Evolutionary conservation across 2,113 vertebrate species (phyloP).

Genomic region (Synodontis membranacea): DNA sequence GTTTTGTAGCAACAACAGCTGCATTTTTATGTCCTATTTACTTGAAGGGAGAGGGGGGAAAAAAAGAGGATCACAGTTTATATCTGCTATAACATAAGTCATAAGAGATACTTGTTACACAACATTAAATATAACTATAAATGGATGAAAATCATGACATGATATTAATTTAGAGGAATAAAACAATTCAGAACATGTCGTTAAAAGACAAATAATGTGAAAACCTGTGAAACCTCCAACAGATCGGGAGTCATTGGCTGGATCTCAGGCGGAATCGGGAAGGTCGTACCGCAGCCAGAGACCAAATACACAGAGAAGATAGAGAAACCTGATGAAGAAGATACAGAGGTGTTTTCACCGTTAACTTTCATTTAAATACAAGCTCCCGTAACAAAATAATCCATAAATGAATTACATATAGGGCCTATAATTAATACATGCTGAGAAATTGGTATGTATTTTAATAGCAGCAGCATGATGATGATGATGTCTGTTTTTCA

Average conservation of each 20-base stretch:
- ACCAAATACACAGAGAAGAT: constrained; percentile 53
- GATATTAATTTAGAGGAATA: neutral
- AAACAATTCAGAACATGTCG: neutral
- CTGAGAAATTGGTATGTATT: neutral
- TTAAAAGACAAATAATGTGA: neutral
- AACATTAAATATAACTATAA: neutral
- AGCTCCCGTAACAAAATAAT: neutral
- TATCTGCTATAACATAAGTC: neutral
- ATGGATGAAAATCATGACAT: neutral
- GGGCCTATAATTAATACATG: neutral
- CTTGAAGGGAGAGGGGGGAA: neutral
- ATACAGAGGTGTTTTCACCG: constrained; percentile 60
- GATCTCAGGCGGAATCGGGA: constrained; percentile 82
- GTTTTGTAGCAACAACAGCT: neutral
- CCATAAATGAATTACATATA: neutral
- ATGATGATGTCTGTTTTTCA: neutral
- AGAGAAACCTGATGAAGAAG: constrained; percentile 49
- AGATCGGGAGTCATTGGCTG: constrained; percentile 78
- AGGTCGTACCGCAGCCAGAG: constrained; percentile 82
- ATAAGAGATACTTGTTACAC: neutral
- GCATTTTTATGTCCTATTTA: neutral
- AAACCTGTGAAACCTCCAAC: neutral
- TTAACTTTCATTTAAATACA: neutral
- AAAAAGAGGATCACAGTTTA: neutral
- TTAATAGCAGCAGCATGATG: neutral